These are phyloP conservation scores for Hydropotes inermis DNA, from an alignment of 2,113 vertebrate species.

Conservation along the genomic window DNA sequence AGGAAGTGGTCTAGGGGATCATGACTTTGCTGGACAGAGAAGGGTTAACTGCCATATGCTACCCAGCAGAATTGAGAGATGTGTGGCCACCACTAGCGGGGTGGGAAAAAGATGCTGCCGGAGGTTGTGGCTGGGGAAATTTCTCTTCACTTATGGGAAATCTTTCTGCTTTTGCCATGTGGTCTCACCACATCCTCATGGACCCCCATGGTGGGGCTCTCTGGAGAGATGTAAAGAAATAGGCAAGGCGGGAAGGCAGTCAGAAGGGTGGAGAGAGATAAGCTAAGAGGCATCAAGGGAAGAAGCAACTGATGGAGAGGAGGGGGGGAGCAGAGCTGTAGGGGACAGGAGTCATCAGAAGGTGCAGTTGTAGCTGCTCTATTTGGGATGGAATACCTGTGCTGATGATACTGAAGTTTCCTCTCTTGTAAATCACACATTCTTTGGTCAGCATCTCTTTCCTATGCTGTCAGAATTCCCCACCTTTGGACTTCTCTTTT, in stretches of 20 bases:
- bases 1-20: neutral
- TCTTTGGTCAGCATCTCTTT: neutral
- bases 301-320: neutral
- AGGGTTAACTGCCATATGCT: neutral
- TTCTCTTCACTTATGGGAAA: slow-evolving; percentile 31
- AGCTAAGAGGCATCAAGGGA: neutral
- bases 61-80: neutral
- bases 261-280: neutral
- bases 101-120: neutral
- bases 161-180: neutral
- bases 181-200: slow-evolving; percentile 39
- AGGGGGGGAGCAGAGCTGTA: neutral
- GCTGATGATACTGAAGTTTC: neutral
- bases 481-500: neutral
- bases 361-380: accelerated
- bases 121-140: slow-evolving; percentile 29
- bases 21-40: neutral
- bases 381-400: accelerated
- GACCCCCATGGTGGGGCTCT: neutral
- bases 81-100: neutral
- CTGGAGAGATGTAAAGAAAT: neutral
- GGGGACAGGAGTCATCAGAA: accelerated
- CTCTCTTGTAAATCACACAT: neutral
- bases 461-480: neutral
- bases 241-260: neutral